Conservation (phyloP, 1,140 invertebrate genomes). For the Pseudomyrmex pallidus region DNA sequence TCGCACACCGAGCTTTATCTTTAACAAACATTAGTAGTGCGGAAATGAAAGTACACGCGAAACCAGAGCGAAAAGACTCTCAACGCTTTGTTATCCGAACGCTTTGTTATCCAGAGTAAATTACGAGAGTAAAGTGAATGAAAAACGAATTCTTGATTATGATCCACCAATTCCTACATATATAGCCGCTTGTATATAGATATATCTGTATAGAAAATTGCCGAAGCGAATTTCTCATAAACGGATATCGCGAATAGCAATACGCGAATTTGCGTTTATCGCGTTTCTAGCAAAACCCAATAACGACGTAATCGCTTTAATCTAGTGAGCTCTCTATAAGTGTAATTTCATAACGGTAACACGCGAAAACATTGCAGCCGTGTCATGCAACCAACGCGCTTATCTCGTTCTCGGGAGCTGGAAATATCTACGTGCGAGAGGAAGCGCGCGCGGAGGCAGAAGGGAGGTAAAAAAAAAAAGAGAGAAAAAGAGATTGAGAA, state of each 20-base stretch:
- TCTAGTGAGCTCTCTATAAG: slow-evolving; percentile 51
- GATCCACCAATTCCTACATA: not conserved
- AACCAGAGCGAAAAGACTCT: too few species aligned
- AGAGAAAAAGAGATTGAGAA: slow-evolving; percentile 5
- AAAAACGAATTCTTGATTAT: slow-evolving; percentile 25
- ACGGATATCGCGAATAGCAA: slow-evolving; percentile 9
- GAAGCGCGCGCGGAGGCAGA: too few species aligned
- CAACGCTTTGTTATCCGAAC: too few species aligned
- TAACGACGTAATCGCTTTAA: slow-evolving; percentile 48
- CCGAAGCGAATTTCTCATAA: slow-evolving; percentile 34
- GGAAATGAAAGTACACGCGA: too few species aligned
- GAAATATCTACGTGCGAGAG: slow-evolving; percentile 6
- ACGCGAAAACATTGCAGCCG: slow-evolving; percentile 15
- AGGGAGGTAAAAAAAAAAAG: not conserved
- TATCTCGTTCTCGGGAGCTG: not conserved
- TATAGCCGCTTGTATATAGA: too few species aligned
- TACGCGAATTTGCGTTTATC: slow-evolving; percentile 40
- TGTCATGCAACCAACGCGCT: slow-evolving; percentile 7
- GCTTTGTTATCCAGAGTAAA: not conserved
- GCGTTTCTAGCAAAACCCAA: slow-evolving; percentile 27
- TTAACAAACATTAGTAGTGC: too few species aligned
- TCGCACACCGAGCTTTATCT: not conserved
- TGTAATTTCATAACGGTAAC: slow-evolving; percentile 51
- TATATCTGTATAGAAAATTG: slow-evolving; percentile 12
- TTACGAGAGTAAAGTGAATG: not conserved